Evolutionary conservation across 2,888 invertebrate genomes (phyloP).

Genomic region (Oligia fasciuncula): DNA sequence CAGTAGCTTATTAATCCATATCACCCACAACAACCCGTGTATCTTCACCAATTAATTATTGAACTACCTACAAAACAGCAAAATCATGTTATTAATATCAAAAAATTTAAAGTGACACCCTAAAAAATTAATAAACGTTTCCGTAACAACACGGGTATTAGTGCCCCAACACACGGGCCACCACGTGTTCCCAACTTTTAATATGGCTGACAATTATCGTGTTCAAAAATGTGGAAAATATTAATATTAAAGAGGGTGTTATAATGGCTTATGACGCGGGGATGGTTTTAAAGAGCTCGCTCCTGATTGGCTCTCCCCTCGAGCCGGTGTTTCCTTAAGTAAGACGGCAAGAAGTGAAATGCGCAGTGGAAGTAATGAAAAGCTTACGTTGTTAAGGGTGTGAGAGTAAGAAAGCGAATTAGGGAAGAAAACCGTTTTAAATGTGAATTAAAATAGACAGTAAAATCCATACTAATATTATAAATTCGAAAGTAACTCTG

Average conservation of each 20-base stretch:
- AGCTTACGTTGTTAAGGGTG: constrained; percentile 38
- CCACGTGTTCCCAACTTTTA: constrained; percentile 84
- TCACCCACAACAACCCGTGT: neutral
- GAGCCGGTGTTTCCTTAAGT: constrained; percentile 55
- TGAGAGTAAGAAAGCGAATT: constrained; percentile 24
- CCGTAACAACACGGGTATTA: constrained; percentile 65
- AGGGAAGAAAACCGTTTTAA: constrained; percentile 18
- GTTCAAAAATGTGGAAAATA: constrained; percentile 85
- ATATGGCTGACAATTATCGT: constrained; percentile 85
- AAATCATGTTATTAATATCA: constrained; percentile 35
- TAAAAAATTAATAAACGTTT: constrained; percentile 68
- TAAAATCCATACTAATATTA: neutral
- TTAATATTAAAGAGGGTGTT: constrained; percentile 82
- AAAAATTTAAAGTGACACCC: constrained; percentile 39
- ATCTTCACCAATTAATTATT: constrained; percentile 33
- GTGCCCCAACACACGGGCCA: constrained; percentile 64
- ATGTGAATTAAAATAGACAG: neutral
- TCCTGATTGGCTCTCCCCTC: constrained; percentile 66
- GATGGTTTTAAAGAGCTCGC: constrained; percentile 67
- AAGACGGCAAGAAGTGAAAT: constrained; percentile 56
- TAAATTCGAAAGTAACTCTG: too few relatives aligned
- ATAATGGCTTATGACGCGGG: constrained; percentile 77
- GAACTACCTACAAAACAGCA: constrained; percentile 32
- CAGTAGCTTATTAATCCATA: neutral
- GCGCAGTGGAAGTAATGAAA: constrained; percentile 59